Conservation (phyloP, 2,888 invertebrate species). For the Caenorhabditis sp. region DNA sequence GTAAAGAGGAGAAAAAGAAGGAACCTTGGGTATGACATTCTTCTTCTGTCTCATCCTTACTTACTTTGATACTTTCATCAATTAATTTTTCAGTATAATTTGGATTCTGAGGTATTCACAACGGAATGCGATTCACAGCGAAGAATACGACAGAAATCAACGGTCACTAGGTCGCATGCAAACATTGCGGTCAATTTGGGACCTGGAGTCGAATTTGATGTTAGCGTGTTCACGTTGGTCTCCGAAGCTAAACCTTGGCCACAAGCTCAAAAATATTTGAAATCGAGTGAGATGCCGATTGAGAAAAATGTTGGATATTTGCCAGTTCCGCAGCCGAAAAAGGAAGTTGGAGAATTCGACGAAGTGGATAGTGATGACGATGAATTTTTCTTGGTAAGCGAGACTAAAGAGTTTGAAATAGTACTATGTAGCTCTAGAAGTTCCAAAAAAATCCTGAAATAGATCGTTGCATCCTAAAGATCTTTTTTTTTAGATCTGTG, state of each 20-base stretch:
- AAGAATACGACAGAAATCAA: slow-evolving; percentile 42
- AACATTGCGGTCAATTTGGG: slow-evolving; percentile 36
- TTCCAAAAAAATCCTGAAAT: no score
- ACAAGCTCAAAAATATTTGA: slow-evolving; percentile 23
- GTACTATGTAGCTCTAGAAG: no score
- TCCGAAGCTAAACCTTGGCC: slow-evolving; percentile 32
- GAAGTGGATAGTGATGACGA: no score
- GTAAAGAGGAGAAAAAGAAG: slow-evolving; percentile 6
- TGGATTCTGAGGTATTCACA: slow-evolving; percentile 37
- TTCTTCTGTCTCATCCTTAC: background rate
- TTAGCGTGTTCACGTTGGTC: slow-evolving; percentile 41
- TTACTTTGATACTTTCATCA: background rate
- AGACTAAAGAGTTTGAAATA: no score
- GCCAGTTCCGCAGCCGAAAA: background rate
- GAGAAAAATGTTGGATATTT: slow-evolving; percentile 12
- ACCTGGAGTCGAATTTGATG: slow-evolving; percentile 42
- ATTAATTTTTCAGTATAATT: slow-evolving; percentile 12
- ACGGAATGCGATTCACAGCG: slow-evolving; percentile 21
- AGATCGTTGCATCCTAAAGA: no score
- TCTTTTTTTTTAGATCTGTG: no score
- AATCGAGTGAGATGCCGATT: slow-evolving; percentile 25
- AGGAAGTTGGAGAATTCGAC: background rate
- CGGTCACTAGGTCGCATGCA: slow-evolving; percentile 33
- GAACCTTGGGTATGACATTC: slow-evolving; percentile 15
- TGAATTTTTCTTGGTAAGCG: background rate